Evolutionary conservation across 2,888 invertebrate species (phyloP), one percentile per base, ranked within the genome.

Genomic region (Drosophila phalerata): DNA sequence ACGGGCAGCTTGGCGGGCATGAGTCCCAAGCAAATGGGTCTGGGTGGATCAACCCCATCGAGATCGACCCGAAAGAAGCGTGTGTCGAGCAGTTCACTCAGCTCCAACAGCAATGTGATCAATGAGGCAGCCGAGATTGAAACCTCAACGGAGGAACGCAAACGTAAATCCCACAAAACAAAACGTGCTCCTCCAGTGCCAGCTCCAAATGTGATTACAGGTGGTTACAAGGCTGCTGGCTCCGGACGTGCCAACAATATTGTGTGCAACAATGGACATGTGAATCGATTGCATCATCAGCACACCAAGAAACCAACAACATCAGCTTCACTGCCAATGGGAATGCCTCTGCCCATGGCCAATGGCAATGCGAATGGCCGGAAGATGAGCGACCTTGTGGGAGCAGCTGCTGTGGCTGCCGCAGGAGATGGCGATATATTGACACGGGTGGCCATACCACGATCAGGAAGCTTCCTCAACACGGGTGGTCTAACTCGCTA

Each of bases 391-490:
- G 79, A 77, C 6, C 55, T 77, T 25, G 76, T 79, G 4, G 70
- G 58, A 0, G 77, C 37, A 2, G 58, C 38, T 0, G 19, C 51
- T 8, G 63, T 22, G 10, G 93, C 94, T 9, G 95, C 95, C 72
- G 94, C 95, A 53, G 97, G 97, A 73, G 94, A 95, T 61, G 97
- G 97, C 8, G 97, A 97, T 91, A 96, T 97, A 82, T 92, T 97
- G 84, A 97, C 97, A 0, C 96, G 97, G 92, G 97, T 97, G 45
- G 97, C 97, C 42, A 95, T 97, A 85, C 97, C 97, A 13, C 94
- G 97, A 82, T 96, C 97, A 55, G 96, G 97, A 49, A 97, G 97
- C 91, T 97, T 97, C 90, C 93, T 97, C 45, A 97, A 97, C 85
- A 95, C 97, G 15, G 96, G 96, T 51, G 96, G 96, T 64, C 93